Conservation (phyloP, 2,797 vertebrate species). For the Rhadinocentrus ornatus region DNA sequence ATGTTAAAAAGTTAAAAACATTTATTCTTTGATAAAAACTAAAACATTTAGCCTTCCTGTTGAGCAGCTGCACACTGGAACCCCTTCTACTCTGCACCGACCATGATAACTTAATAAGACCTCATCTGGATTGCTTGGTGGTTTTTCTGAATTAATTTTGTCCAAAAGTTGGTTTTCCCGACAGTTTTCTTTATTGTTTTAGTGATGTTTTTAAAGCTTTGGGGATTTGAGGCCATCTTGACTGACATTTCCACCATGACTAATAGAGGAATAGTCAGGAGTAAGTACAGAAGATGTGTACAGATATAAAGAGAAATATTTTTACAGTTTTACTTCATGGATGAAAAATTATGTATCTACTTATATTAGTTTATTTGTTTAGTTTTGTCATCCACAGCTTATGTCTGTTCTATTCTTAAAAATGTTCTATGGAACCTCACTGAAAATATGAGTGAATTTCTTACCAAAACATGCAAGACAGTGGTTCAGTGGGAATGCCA, state of each 20-base stretch:
- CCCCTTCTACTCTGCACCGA: background rate
- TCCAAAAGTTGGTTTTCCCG: background rate
- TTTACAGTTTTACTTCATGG: constrained; percentile 11
- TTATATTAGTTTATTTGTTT: background rate
- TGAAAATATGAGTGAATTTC: constrained; percentile 12
- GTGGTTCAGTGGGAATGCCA: constrained; percentile 18
- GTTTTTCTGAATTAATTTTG: background rate
- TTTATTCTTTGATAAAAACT: constrained; percentile 1
- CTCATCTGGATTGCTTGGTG: background rate
- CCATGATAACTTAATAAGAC: background rate
- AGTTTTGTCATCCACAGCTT: constrained; percentile 8
- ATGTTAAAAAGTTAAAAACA: constrained; percentile 23
- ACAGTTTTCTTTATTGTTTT: background rate
- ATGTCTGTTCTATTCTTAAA: constrained; percentile 12
- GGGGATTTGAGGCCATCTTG: background rate
- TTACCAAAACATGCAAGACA: constrained; percentile 11
- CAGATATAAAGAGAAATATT: constrained; percentile 6
- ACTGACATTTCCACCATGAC: background rate
- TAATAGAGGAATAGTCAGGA: background rate
- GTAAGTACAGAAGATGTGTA: background rate
- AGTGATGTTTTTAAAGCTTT: background rate
- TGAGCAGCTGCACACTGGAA: background rate
- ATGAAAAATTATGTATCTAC: constrained; percentile 5
- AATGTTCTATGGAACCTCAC: background rate
- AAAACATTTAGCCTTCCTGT: background rate